Percentiles rank a stretch among this genome's conserved stretches.
phyloP scores from a whole-genome alignment of 2,797 vertebrate species.

The Falco berigora region DNA sequence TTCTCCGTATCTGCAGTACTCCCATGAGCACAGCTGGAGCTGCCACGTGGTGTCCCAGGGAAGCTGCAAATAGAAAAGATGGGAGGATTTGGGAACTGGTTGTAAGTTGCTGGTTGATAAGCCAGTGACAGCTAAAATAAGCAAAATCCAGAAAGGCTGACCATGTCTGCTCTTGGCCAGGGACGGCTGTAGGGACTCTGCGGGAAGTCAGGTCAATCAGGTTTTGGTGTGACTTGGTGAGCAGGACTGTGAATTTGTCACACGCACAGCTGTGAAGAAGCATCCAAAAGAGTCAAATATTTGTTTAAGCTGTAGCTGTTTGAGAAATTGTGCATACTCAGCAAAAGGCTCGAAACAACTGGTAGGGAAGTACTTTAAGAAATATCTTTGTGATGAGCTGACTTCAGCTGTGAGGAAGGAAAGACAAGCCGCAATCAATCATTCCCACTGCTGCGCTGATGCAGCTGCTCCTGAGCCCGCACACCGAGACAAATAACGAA shows the following conservation, averaged over 20 bases:
- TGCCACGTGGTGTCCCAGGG: neutral
- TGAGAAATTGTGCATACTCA: neutral
- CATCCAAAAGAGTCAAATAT: neutral
- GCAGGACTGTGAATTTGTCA: neutral
- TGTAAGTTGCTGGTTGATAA: neutral
- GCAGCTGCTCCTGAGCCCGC: neutral
- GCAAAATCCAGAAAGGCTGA: neutral
- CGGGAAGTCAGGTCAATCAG: neutral
- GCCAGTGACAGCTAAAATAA: neutral
- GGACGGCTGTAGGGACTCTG: neutral
- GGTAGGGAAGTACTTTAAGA: neutral
- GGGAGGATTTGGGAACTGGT: neutral
- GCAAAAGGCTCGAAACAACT: neutral
- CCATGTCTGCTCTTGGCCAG: neutral
- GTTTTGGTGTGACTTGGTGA: neutral
- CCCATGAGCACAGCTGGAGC: neutral
- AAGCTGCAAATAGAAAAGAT: neutral
- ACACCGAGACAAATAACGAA: accelerated
- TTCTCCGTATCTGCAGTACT: accelerated
- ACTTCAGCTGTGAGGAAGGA: neutral
- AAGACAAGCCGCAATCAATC: neutral
- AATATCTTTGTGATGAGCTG: neutral
- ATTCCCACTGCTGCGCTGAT: neutral
- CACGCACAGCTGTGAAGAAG: neutral
- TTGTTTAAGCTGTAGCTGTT: neutral